Evolutionary conservation across 2,888 invertebrate species (phyloP).

Genomic region (Hydrotaea cyrtoneurina): DNA sequence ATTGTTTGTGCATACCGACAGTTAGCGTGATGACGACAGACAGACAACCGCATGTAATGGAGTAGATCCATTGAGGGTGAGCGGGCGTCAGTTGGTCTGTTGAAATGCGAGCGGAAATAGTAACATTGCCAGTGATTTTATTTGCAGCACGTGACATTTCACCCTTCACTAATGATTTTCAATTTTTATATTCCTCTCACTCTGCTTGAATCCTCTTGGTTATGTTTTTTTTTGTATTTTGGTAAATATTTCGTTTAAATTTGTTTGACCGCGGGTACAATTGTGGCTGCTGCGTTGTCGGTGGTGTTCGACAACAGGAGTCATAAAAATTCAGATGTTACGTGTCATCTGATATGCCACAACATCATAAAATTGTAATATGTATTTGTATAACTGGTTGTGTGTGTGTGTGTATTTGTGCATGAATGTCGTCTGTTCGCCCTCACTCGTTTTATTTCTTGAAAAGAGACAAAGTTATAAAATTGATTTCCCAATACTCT

Average conservation of each 20-base stretch:
- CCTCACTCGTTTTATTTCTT: background rate
- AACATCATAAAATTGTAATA: conserved; percentile 52
- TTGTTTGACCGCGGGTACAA: background rate
- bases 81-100: background rate
- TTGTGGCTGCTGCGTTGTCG: background rate
- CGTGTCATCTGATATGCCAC: conserved; percentile 52
- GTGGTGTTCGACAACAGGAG: conserved; percentile 17
- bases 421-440: background rate
- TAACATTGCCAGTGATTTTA: conserved; percentile 59
- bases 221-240: no score
- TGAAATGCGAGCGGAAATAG: conserved; percentile 35
- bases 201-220: background rate
- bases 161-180: conserved; percentile 47
- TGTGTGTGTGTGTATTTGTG: background rate
- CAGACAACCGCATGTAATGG: background rate
- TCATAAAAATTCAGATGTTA: conserved; percentile 49
- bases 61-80: no score
- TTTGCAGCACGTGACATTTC: conserved; percentile 62
- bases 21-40: background rate
- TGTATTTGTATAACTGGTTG: background rate
- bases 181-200: conserved; percentile 6
- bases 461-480: conserved; percentile 57
- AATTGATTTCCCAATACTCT: conserved; percentile 56
- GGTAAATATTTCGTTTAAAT: conserved; percentile 18
- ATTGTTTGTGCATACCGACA: background rate